These are phyloP conservation scores for Trematomus bernacchii DNA, from an alignment of 2,797 vertebrate species.

Conservation along the genomic window DNA sequence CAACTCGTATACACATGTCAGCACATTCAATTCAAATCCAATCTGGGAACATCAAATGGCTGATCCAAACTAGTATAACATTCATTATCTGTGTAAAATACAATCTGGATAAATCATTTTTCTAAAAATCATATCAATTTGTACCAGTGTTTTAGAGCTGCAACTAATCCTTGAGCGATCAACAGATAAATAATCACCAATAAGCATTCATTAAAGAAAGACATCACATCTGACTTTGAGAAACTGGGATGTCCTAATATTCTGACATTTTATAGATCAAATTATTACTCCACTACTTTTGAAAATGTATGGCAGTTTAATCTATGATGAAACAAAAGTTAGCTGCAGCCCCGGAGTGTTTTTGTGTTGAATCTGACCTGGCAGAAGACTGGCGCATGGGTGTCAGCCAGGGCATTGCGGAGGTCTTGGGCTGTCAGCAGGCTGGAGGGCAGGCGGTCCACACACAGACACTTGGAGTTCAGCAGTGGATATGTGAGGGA, in stretches of 20 bases:
- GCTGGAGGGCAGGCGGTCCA: constrained; percentile 89
- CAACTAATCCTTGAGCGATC: too few species aligned
- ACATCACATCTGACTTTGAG: too few species aligned
- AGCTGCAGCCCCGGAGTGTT: not conserved
- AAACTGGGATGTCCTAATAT: too few species aligned
- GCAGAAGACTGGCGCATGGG: constrained; percentile 88
- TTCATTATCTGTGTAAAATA: not conserved
- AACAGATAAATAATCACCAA: too few species aligned
- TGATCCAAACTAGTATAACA: not conserved
- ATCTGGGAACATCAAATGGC: too few species aligned
- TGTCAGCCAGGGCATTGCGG: constrained; percentile 80
- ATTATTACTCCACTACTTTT: too few species aligned
- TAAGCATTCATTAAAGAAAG: too few species aligned
- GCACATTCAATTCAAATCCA: not conserved
- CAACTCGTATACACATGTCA: not conserved
- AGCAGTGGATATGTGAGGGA: constrained; percentile 89
- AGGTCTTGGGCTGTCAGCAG: constrained; percentile 88
- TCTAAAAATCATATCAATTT: constrained; percentile 5
- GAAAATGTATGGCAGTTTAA: too few species aligned
- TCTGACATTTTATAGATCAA: too few species aligned
- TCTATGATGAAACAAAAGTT: too few species aligned
- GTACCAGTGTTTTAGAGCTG: not conserved
- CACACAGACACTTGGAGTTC: constrained; percentile 92
- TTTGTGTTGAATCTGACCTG: constrained; percentile 83
- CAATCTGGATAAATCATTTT: not conserved